These are phyloP conservation scores for Phania funesta DNA, from an alignment of 2,888 invertebrate genomes.

Conservation along the genomic window DNA sequence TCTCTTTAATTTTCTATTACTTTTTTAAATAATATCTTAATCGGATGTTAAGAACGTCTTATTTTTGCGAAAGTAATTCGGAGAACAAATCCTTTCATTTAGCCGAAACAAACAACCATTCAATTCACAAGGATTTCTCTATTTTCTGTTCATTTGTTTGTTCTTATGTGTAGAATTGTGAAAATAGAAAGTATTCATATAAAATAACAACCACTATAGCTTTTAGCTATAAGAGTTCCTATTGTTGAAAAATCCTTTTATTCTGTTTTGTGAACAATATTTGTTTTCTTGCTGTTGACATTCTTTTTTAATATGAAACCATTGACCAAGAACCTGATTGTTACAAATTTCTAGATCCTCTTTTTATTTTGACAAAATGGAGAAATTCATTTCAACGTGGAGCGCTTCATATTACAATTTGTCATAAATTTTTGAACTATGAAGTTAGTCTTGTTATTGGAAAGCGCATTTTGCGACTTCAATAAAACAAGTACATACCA, in stretches of 20 bases:
- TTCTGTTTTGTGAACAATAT: not conserved
- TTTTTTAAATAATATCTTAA: too few species aligned
- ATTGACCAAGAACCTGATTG: constrained; percentile 61
- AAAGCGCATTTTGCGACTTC: too few species aligned
- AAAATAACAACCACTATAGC: not conserved
- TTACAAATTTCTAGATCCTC: too few species aligned
- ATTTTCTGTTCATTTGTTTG: not conserved
- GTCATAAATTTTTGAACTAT: not conserved
- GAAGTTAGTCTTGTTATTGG: too few species aligned
- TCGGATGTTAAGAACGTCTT: constrained; percentile 41
- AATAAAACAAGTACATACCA: too few species aligned
- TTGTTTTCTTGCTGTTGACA: not conserved
- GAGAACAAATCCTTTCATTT: constrained; percentile 29
- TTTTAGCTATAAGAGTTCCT: constrained; percentile 20
- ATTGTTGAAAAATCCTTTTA: not conserved
- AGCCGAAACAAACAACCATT: not conserved
- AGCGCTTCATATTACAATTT: not conserved
- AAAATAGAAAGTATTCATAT: not conserved
- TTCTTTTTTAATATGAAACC: constrained; percentile 28
- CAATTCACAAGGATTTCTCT: not conserved
- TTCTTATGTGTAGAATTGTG: not conserved
- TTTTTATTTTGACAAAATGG: too few species aligned
- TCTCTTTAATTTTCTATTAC: constrained; percentile 1
- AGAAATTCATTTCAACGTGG: too few species aligned
- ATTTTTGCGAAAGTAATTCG: constrained; percentile 28